These are phyloP conservation scores for Caerostris extrusa DNA, from an alignment of 1,140 invertebrate genomes.

Conservation along the genomic window DNA sequence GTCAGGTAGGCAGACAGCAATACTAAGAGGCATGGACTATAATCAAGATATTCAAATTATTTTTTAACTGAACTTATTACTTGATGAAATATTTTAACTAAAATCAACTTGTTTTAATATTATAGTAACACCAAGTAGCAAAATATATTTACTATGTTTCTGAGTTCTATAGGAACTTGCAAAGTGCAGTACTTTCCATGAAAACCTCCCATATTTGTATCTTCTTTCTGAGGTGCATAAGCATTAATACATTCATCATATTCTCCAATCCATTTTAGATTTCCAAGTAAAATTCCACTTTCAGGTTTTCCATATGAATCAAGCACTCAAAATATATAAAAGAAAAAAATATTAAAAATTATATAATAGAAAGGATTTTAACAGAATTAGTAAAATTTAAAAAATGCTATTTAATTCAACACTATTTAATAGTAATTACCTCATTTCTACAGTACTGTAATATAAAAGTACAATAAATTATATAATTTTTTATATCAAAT, in stretches of 20 bases:
- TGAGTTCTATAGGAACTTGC: not conserved
- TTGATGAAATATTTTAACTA: not conserved
- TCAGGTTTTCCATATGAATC: constrained; percentile 69
- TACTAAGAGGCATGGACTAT: not conserved
- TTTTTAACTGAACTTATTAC: no score
- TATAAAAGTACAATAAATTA: no score
- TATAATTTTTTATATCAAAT: no score
- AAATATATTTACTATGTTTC: not conserved
- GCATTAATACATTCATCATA: constrained; percentile 60
- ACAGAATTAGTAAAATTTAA: no score
- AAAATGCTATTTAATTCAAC: no score
- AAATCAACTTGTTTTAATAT: not conserved
- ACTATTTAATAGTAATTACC: no score
- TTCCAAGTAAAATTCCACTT: constrained; percentile 65
- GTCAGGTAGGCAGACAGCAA: not conserved
- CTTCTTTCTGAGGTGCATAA: constrained; percentile 4
- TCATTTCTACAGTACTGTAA: no score
- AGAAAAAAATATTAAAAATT: no score
- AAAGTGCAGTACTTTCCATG: constrained; percentile 62
- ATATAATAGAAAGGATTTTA: no score
- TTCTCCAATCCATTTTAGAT: constrained; percentile 59
- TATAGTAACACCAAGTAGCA: not conserved
- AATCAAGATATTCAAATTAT: not conserved
- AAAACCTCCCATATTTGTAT: not conserved
- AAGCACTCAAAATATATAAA: constrained; percentile 32